Base-by-base conservation (phyloP, 92 coral and sea anemone genomes). In the Porites divaricata region DNA sequence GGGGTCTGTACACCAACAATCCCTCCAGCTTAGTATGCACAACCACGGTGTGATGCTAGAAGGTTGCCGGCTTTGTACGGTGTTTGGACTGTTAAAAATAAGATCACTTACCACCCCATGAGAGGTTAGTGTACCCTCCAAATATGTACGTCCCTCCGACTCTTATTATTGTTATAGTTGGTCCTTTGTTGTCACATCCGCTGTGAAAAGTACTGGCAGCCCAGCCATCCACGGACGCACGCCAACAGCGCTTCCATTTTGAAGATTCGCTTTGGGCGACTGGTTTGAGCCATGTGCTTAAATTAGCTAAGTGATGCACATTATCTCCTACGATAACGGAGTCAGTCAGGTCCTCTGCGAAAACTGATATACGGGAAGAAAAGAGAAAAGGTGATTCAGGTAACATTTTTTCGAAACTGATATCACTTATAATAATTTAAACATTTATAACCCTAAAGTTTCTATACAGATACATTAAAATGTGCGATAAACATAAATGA, bases 171-270 rank as follows among this genome's bases (percentile, higher is more conserved):
- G 76, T 72, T 5, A 72, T 41, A 49, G 62, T 28, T 20, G 76
- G 62, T 2, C 76, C 76, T 19, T 72, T 72, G 62, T 8, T 20
- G 20, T 51, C 26, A 22, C 76, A 72, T 1, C 11, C 1, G 4
- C 1, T 8, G 17, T 72, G 61, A 23, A 72, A 72, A 7, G 62
- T 20, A 15, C 9, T 1, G 28, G 35, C 12, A 48, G 35, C 16
- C 76, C 76, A 72, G 28, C 62, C 62, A 49, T 72, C 51, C 24
- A 51, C 62, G 22, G 76, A 28, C 23, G 76, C 76, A 0, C 59
- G 61, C 56, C 51, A 72, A 10, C 76, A 72, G 15, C 62, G 59
- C 21, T 72, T 72, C 76, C 76, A 72, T 14, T n/a, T 1, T 15
- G 59, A 41, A 12, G 62, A 51, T 12, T 51, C 14, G 19, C 35